These are phyloP conservation scores for Brachyhypopomus occidentalis DNA, from an alignment of 2,113 vertebrate genomes.

Conservation along the genomic window DNA sequence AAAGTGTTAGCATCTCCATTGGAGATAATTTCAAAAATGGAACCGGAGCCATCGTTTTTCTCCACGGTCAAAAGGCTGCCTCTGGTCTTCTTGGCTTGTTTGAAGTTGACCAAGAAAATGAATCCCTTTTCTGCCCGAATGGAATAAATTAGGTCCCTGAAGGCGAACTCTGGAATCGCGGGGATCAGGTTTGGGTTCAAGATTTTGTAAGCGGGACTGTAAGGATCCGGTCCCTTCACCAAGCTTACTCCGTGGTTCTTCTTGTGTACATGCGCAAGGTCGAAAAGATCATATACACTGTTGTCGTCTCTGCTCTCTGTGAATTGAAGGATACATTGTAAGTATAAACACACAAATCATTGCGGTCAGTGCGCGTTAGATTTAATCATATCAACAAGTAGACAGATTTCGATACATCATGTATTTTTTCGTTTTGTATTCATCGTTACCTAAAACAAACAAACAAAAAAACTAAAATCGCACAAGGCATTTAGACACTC, in stretches of 20 bases:
- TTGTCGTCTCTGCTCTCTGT: constrained; percentile 88
- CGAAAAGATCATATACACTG: constrained; percentile 92
- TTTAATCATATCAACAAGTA: neutral
- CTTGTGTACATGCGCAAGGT: constrained; percentile 77
- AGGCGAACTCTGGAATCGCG: constrained; percentile 82
- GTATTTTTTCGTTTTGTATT: neutral
- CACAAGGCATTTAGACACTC: constrained; percentile 57
- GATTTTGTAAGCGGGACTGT: constrained; percentile 92
- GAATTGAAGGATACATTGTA: constrained; percentile 18
- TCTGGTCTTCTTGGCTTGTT: constrained; percentile 86
- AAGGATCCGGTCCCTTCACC: constrained; percentile 87
- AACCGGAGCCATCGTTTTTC: constrained; percentile 83
- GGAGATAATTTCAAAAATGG: constrained; percentile 90
- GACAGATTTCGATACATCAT: neutral
- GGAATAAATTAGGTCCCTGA: constrained; percentile 92
- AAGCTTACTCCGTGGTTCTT: constrained; percentile 82
- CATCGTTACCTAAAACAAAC: neutral
- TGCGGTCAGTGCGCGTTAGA: neutral
- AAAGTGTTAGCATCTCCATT: constrained; percentile 90
- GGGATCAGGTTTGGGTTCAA: constrained; percentile 90
- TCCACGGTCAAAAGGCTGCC: constrained; percentile 88
- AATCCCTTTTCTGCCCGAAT: constrained; percentile 91
- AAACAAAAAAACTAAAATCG: neutral
- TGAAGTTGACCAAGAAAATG: constrained; percentile 88
- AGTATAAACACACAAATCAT: neutral